Evolutionary conservation across 2,888 invertebrate genomes (phyloP).

Genomic region (Stomorhina lunata): DNA sequence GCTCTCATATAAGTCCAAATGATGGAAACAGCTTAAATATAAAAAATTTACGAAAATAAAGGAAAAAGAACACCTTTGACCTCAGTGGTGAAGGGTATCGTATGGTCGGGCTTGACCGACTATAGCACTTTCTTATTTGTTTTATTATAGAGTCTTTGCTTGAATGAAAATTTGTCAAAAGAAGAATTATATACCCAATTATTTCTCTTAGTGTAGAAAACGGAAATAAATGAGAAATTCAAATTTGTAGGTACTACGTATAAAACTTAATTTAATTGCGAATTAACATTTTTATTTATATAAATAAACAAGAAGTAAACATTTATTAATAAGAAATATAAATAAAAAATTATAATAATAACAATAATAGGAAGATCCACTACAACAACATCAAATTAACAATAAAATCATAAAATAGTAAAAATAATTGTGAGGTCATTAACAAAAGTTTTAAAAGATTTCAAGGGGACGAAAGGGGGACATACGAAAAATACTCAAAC

Average conservation of each 20-base stretch:
- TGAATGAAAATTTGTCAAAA: no score
- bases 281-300: conserved; percentile 51
- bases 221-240: conserved; percentile 23
- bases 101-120: no score
- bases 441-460: conserved; percentile 24
- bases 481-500: background rate
- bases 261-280: conserved; percentile 23
- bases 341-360: background rate
- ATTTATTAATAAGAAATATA: conserved; percentile 21
- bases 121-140: no score
- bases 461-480: background rate
- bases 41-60: no score
- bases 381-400: background rate
- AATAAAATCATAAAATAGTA: conserved; percentile 45
- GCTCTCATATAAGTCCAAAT: no score
- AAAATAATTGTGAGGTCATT: conserved; percentile 71
- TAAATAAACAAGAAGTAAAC: conserved; percentile 50
- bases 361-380: background rate
- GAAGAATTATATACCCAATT: background rate
- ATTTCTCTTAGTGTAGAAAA: conserved; percentile 5
- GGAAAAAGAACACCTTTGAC: no score
- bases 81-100: no score
- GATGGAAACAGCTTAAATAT: no score
- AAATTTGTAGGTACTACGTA: background rate
- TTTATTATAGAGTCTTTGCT: no score